A percentile compares a stretch with the other conserved stretches of the same genome.
phyloP scores from a whole-genome alignment of 2,113 vertebrate species.

The Ptychochromis oligacanthus region DNA sequence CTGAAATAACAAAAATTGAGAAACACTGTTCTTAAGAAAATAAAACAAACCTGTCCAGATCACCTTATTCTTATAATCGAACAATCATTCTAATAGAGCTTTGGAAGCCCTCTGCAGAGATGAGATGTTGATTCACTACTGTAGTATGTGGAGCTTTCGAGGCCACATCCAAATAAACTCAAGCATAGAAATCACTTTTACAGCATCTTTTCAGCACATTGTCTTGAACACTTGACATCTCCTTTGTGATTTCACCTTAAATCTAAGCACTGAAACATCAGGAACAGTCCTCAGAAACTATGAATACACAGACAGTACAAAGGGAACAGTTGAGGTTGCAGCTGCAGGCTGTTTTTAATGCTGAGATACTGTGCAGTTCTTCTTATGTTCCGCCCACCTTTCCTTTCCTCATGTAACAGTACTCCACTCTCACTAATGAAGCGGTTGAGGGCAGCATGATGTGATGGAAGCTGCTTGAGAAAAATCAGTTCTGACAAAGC shows the following conservation, averaged over 20 bases:
- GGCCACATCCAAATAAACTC: slow-evolving; percentile 6
- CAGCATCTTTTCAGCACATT: neutral
- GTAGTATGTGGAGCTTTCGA: neutral
- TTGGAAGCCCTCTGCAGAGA: neutral
- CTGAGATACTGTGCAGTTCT: slow-evolving; percentile 4
- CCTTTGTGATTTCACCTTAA: slow-evolving; percentile 32
- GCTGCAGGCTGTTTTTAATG: slow-evolving; percentile 21
- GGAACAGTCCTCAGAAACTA: slow-evolving; percentile 22
- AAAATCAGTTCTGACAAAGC: slow-evolving; percentile 25
- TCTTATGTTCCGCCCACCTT: slow-evolving; percentile 16
- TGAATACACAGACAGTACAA: neutral
- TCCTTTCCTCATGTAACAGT: slow-evolving; percentile 16
- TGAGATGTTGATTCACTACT: neutral
- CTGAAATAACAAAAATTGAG: neutral
- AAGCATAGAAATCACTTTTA: neutral
- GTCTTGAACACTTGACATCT: slow-evolving; percentile 10
- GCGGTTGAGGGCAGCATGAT: slow-evolving; percentile 12
- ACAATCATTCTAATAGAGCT: neutral
- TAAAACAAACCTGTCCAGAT: no score
- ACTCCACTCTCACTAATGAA: slow-evolving; percentile 30
- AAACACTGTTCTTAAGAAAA: neutral
- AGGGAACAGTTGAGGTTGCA: neutral
- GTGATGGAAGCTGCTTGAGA: slow-evolving; percentile 23
- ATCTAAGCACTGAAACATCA: slow-evolving; percentile 28
- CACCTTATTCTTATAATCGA: no score